Conservation (phyloP, 2,888 invertebrate genomes). For the Diogma glabrata region DNA sequence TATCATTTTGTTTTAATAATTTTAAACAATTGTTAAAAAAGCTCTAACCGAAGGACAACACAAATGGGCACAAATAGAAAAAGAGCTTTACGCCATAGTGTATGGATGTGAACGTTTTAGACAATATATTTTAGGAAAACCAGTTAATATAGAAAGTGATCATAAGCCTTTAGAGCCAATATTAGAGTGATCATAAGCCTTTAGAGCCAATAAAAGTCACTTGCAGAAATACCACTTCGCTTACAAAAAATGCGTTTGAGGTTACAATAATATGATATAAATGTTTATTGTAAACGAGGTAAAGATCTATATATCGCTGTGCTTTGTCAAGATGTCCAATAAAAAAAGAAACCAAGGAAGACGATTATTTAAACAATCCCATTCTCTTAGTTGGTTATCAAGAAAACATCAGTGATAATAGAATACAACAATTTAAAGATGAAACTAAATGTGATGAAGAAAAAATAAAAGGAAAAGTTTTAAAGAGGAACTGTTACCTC, state of each 20-base stretch:
- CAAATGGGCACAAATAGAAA: conserved; percentile 20
- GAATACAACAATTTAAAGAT: no score
- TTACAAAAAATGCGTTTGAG: conserved; percentile 20
- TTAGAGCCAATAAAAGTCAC: conserved; percentile 19
- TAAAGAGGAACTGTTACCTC: no score
- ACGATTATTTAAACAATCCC: no score
- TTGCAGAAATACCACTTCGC: conserved; percentile 16
- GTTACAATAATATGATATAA: conserved; percentile 17
- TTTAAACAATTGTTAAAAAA: no score
- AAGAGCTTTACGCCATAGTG: conserved; percentile 1
- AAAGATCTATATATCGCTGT: conserved; percentile 18
- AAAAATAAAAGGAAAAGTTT: no score
- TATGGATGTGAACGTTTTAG: conserved; percentile 17
- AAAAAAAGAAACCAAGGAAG: no score
- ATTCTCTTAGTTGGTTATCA: no score
- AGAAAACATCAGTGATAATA: no score
- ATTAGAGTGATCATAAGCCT: conserved; percentile 20
- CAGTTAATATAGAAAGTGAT: conserved; percentile 19
- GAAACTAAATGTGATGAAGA: no score
- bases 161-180: conserved; percentile 22
- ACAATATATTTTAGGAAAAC: conserved; percentile 19
- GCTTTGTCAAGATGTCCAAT: conserved; percentile 19
- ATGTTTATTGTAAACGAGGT: conserved; percentile 18
- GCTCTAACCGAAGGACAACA: conserved; percentile 18
- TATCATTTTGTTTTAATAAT: no score